Conservation (phyloP, 2,797 vertebrate genomes). For the Mus minutoides region DNA sequence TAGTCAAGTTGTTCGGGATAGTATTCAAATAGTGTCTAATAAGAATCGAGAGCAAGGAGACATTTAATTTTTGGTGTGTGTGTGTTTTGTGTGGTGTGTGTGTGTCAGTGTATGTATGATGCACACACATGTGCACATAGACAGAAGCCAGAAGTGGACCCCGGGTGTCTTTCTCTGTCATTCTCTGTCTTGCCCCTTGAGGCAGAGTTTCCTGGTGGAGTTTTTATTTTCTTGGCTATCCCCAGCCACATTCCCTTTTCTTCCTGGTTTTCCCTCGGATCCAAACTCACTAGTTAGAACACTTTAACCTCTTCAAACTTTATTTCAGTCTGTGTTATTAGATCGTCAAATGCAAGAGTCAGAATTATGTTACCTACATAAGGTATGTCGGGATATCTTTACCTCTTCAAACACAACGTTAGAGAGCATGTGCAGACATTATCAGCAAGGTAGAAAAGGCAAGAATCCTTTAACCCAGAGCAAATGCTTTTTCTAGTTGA, state of each 20-base stretch:
- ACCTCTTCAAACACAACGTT: not conserved
- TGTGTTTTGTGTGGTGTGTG: not conserved
- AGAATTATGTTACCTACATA: not conserved
- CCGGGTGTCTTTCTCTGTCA: too few species aligned
- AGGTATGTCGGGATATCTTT: not conserved
- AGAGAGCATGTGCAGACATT: not conserved
- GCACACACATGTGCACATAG: not conserved
- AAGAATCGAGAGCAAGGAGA: constrained; percentile 75
- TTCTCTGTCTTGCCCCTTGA: not conserved
- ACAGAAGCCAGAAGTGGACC: not conserved
- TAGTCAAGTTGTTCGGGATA: constrained; percentile 91
- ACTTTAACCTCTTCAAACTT: not conserved
- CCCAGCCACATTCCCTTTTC: not conserved
- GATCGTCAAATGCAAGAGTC: not conserved
- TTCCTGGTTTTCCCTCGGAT: not conserved
- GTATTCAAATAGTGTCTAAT: constrained; percentile 90
- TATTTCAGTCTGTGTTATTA: constrained; percentile 26
- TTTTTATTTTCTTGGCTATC: not conserved
- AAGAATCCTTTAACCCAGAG: not conserved
- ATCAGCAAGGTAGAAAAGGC: not conserved
- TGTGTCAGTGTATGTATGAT: not conserved
- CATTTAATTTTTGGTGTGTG: not conserved
- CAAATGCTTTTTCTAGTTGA: not conserved
- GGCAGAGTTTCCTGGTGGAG: not conserved
- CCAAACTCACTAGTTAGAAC: not conserved